phyloP scores from a whole-genome alignment of 2,888 invertebrate species.

The Volucella inanis region DNA sequence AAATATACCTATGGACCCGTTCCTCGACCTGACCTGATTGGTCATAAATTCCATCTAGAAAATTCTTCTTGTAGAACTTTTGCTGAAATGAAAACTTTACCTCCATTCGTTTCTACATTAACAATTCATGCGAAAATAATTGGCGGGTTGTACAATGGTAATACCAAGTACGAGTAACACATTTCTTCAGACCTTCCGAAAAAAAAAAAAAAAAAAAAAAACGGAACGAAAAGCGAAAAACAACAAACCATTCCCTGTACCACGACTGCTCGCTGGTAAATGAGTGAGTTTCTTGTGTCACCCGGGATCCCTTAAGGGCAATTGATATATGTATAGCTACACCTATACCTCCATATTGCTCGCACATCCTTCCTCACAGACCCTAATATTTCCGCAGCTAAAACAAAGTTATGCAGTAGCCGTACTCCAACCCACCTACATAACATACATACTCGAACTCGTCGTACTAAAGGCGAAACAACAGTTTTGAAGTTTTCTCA shows the following conservation, averaged over 20 bases:
- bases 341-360: neutral
- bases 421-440: no score
- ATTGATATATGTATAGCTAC: constrained; percentile 16
- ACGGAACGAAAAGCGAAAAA: neutral
- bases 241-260: no score
- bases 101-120: constrained; percentile 46
- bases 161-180: constrained; percentile 31
- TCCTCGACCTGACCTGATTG: neutral
- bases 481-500: constrained; percentile 69
- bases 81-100: constrained; percentile 11
- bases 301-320: constrained; percentile 57
- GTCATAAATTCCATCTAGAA: neutral
- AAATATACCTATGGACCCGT: no score
- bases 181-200: constrained; percentile 20
- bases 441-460: no score
- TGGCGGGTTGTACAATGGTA: constrained; percentile 55
- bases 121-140: constrained; percentile 70
- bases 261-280: neutral
- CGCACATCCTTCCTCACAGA: constrained; percentile 7
- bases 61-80: neutral
- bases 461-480: constrained; percentile 52
- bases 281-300: constrained; percentile 48
- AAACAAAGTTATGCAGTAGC: constrained; percentile 61
- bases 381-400: constrained; percentile 49
- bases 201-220: neutral